A percentile compares a stretch with the other conserved stretches of the same genome.
phyloP scores from a whole-genome alignment of 2,888 invertebrate species.

The Timema cristinae region DNA sequence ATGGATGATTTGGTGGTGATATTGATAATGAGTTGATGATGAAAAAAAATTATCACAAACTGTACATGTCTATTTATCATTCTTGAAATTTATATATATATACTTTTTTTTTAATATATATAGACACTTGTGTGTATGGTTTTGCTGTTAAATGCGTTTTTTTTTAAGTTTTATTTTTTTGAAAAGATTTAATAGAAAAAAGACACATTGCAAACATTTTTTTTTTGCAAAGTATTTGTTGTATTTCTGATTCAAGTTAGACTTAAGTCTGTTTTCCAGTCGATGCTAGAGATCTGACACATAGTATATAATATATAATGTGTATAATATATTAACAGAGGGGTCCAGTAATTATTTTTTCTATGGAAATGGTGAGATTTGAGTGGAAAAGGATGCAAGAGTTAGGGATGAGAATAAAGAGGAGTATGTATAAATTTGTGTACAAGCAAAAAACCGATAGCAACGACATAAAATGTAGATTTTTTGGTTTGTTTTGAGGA shows the following conservation, averaged over 20 bases:
- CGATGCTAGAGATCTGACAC: slow-evolving; percentile 27
- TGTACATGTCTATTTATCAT: slow-evolving; percentile 28
- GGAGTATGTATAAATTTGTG: too few relatives aligned
- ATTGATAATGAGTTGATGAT: slow-evolving; percentile 23
- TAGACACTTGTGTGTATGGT: slow-evolving; percentile 31
- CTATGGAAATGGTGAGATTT: not conserved
- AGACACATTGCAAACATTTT: slow-evolving; percentile 26
- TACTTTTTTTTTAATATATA: slow-evolving; percentile 27
- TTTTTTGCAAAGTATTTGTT: slow-evolving; percentile 22
- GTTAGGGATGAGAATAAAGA: too few relatives aligned
- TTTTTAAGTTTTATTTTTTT: slow-evolving; percentile 21
- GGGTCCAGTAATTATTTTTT: slow-evolving; percentile 8
- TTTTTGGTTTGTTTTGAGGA: slow-evolving; percentile 13
- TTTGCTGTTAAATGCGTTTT: slow-evolving; percentile 23
- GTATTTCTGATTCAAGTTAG: slow-evolving; percentile 2
- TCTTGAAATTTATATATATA: slow-evolving; percentile 23
- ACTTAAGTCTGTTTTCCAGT: slow-evolving; percentile 25
- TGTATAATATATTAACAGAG: slow-evolving; percentile 12
- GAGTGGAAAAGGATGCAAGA: too few relatives aligned
- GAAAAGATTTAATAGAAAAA: slow-evolving; percentile 21
- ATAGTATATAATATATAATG: slow-evolving; percentile 20
- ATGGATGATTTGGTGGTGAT: slow-evolving; percentile 26
- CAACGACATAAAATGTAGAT: slow-evolving; percentile 20
- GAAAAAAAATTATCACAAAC: slow-evolving; percentile 31
- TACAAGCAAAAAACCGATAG: slow-evolving; percentile 11